phyloP scores from a whole-genome alignment of 2,888 invertebrate genomes.

The Lasioglossum zephyrum region DNA sequence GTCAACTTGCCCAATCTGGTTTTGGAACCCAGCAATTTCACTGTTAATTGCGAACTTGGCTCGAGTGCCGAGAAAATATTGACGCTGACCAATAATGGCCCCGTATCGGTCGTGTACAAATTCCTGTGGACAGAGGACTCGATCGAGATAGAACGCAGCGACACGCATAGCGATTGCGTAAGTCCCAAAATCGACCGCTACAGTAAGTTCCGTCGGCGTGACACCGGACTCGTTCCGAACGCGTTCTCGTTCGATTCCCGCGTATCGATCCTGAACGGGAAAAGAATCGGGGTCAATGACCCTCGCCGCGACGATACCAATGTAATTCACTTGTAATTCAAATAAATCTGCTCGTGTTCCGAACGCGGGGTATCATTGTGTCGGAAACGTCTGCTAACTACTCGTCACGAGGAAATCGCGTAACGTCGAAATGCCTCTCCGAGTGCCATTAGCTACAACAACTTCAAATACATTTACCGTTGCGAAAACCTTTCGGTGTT shows the following conservation, averaged over 20 bases:
- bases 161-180: not conserved
- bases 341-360: not conserved
- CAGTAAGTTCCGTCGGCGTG: not conserved
- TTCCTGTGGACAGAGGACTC: constrained; percentile 79
- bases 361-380: not conserved
- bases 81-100: constrained; percentile 85
- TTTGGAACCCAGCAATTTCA: constrained; percentile 86
- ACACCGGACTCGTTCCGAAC: not conserved
- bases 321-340: not conserved
- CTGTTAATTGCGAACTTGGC: constrained; percentile 87
- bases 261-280: not conserved
- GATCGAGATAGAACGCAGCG: constrained; percentile 49
- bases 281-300: constrained; percentile 6
- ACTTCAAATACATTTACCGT: not conserved
- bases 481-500: not conserved
- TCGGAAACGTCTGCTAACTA: not conserved
- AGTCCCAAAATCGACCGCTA: constrained; percentile 17
- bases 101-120: constrained; percentile 85
- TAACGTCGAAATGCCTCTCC: not conserved
- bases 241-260: not conserved
- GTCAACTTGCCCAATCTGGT: constrained; percentile 89
- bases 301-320: not conserved
- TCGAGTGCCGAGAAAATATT: constrained; percentile 84
- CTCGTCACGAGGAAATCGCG: not conserved
- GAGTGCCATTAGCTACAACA: not conserved